A percentile compares a stretch with the other conserved stretches of the same genome.
Conservation (phyloP, 2,888 invertebrate genomes). For the Diploptera punctata region DNA sequence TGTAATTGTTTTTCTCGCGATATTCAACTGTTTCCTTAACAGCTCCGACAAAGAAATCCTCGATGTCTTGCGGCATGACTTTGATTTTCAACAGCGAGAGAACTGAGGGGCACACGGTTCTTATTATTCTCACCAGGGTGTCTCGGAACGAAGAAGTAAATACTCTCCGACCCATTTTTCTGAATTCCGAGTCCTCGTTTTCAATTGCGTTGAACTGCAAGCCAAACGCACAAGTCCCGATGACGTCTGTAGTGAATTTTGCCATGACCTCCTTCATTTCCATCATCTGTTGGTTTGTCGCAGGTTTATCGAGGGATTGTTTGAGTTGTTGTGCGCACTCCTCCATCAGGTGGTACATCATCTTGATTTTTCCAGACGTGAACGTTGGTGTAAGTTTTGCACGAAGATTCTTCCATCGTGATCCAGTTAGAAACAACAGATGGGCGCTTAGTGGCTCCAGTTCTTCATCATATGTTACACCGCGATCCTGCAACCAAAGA, state of each 20-base stretch:
- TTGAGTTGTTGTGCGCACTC: constrained; percentile 52
- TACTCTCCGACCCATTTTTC: constrained; percentile 48
- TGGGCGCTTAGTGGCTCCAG: constrained; percentile 44
- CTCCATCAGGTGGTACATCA: constrained; percentile 59
- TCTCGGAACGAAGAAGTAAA: constrained; percentile 47
- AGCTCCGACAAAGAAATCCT: no score
- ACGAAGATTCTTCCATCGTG: constrained; percentile 60
- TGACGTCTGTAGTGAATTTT: constrained; percentile 47
- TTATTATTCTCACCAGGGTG: constrained; percentile 50
- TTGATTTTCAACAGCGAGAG: not conserved
- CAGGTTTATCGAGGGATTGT: constrained; percentile 36
- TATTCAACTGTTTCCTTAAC: no score
- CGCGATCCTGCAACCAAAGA: constrained; percentile 34
- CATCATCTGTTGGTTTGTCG: constrained; percentile 37
- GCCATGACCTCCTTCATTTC: constrained; percentile 41
- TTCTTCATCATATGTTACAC: constrained; percentile 30
- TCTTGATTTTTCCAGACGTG: constrained; percentile 60
- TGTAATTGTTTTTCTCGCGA: no score
- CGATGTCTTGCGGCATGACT: no score
- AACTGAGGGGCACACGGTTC: not conserved
- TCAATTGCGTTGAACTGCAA: constrained; percentile 52
- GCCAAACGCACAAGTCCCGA: constrained; percentile 56
- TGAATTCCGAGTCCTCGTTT: constrained; percentile 52
- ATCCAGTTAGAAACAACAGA: constrained; percentile 44
- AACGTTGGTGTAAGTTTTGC: constrained; percentile 61